These are phyloP conservation scores for Montipora foliosa DNA, from an alignment of 64 coral and sea anemone genomes.

Conservation along the genomic window DNA sequence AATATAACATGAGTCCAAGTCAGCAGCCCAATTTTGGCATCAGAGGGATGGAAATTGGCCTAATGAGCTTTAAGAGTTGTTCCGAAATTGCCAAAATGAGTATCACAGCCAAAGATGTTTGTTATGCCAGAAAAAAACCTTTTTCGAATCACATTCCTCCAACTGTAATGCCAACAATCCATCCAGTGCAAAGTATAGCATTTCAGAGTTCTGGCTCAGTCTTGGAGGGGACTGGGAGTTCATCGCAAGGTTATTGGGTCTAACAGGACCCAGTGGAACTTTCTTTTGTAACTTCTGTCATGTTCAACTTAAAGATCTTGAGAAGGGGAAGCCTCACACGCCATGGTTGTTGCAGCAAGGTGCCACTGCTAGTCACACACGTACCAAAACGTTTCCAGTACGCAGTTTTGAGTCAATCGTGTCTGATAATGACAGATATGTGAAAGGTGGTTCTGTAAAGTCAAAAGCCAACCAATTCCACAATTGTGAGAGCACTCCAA, in stretches of 20 bases:
- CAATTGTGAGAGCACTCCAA: conserved; percentile 23
- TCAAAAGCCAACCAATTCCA: conserved; percentile 44
- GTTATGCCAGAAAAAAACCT: background rate
- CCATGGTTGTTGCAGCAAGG: background rate
- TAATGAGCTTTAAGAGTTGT: background rate
- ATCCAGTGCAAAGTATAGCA: background rate
- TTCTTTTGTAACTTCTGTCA: conserved; percentile 43
- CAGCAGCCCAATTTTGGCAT: background rate
- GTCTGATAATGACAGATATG: conserved; percentile 4
- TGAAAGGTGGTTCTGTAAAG: conserved; percentile 34
- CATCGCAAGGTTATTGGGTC: conserved; percentile 23
- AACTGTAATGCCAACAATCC: background rate
- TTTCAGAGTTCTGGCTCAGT: background rate
- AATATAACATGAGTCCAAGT: background rate
- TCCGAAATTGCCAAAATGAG: background rate
- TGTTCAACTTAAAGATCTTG: conserved; percentile 2
- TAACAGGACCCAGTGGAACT: conserved; percentile 54
- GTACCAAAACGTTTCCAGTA: background rate
- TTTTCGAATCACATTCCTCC: background rate
- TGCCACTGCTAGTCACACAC: background rate
- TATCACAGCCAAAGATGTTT: background rate
- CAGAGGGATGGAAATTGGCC: conserved; percentile 26
- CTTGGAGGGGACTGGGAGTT: conserved; percentile 57
- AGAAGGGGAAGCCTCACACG: conserved; percentile 27
- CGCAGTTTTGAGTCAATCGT: conserved; percentile 23